Evolutionary conservation across 2,113 vertebrate genomes (phyloP), one percentile per base, ranked within the genome.

Genomic region (Calyptomena viridis): DNA sequence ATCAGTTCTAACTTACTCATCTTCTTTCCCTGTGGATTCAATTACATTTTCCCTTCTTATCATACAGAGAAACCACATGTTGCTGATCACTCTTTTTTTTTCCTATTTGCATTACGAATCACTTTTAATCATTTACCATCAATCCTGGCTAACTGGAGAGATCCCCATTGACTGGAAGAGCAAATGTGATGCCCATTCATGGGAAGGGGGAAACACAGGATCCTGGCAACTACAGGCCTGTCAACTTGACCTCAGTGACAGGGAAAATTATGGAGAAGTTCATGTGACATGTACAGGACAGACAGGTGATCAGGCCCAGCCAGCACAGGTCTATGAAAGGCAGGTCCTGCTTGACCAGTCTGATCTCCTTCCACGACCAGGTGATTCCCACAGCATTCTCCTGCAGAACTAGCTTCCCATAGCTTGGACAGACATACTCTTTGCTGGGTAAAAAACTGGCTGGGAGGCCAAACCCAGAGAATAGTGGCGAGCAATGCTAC

Each of bases 401-500:
- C 28, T 21, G 20, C 33, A 82, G 33, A 46, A 60, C 13, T 46
- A 44, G 33, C 23, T 52, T 59, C 19, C 39, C 20, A 17, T 17
- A 33, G 37, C 24, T 59, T 59, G 39, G 60, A 59, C n/a, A 44
- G 33, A 39, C 33, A 21, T 2, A 16, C 11, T 16, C 52, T 37
- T 16, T 33, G 16, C 10, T 52, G 19, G 23, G 33, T 44, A n/a
- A 67, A 58, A 71, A 59, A 1, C 12, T n/a, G 19, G 4, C 10
- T 5, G 39, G 33, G 52, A 44, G 27, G 5, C 23, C 10, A 28
- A 52, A 23, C 19, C 52, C 44, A 46, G 68, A 58, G 37, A 33
- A 33, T 4, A 27, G 12, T 50, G 37, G 14, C 16, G 28, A 67
- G 31, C 0, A 0, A 8, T 11, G 44, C 11, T 50, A 13, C 8